Base-by-base conservation (phyloP, 35 echinoderm and acorn worm species). In the Chiridota heheva region DNA sequence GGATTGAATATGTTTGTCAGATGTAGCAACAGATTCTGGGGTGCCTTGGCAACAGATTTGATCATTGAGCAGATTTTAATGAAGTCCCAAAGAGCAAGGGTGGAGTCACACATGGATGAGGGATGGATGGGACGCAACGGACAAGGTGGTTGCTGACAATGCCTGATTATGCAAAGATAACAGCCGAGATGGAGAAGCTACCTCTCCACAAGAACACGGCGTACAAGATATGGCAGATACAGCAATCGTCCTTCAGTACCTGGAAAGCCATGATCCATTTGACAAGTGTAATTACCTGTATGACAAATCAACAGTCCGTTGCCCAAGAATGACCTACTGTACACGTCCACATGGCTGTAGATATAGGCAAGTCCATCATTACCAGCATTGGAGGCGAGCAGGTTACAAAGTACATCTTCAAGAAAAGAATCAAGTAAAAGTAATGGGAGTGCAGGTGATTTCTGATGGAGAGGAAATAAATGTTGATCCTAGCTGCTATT, bases 351-450 rank as follows among this genome's bases (percentile, higher is more conserved):
- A 62, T 12, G 26, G 76, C 76, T 2, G 36, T 60, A 61, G 76
- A 80, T 15, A 38, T 80, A 17, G 76, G 76, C 8, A 38, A 61
- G 22, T 31, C 8, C 4, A 80, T 63, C 7, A 5, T 63, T 28
- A 42, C 24, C 13, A 40, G 8, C 31, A 80, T 80, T n/a, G n/a
- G n/a, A n/a, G n/a, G n/a, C n/a, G n/a, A n/a, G n/a, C n/a, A n/a
- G 71, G 76, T 37, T 35, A 25, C 5, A 31, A 31, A 58, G 44
- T 37, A 48, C 33, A 30, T 33, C 17, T 80, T 80, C 35, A 80
- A 63, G 55, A 62, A 80, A 57, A 80, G 44, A 37, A 60, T 43
- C 76, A 80, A 37, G 28, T 62, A 63, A 80, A 13, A 28, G 29
- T 47, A 13, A 61, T 80, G 55, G 76, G 73, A 29, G 28, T 25